Evolutionary conservation across 1,140 invertebrate genomes (phyloP), one percentile per base, ranked within the genome.

Genomic region (Oscheius sp.): DNA sequence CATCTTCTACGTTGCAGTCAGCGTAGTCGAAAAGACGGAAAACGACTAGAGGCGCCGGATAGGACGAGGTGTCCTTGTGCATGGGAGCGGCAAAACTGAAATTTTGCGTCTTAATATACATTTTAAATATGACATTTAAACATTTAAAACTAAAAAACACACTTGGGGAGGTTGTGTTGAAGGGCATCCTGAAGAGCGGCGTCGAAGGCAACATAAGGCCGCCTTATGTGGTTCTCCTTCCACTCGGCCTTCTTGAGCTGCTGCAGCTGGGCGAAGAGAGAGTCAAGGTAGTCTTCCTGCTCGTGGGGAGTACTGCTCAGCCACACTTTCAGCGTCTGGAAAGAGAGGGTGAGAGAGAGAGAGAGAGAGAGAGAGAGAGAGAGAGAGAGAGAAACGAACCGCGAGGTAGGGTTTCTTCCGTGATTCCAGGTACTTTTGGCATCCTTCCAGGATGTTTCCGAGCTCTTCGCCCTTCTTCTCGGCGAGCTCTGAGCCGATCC

Each of bases 241-340:
- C 55, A 74, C 18, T 64, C 36, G 2, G 31, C 59, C 0, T 29
- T 7, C 29, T 63, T 63, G 18, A 99, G 85, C 82, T 97, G 96
- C 73, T 91, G 89, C 35, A 95, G 91, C 86, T 99, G 95, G 3
- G 92, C 91, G 94, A 94, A 98, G 0, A 99, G 87, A 81, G 94
- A 97, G 82, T 99, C 95, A 66, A 99, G 87, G 85, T 99, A 98
- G 87, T 99, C 96, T 87, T 99, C 95, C 85, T 99, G 95, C 0
- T 93, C 91, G 87, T 97, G 94, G 36, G 93, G 94, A 2, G 90
- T 89, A 83, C 95, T 93, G 62, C 90, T 89, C 1, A 91, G 90
- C 95, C 95, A 99, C 0, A 98, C 93, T 86, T 92, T 88, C 42
- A 99, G 86, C 20, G 75, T 68, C 74, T 76, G 73, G 0, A 76